Base-by-base conservation (phyloP, 2,113 vertebrate species). In the Brachyistius frenatus region DNA sequence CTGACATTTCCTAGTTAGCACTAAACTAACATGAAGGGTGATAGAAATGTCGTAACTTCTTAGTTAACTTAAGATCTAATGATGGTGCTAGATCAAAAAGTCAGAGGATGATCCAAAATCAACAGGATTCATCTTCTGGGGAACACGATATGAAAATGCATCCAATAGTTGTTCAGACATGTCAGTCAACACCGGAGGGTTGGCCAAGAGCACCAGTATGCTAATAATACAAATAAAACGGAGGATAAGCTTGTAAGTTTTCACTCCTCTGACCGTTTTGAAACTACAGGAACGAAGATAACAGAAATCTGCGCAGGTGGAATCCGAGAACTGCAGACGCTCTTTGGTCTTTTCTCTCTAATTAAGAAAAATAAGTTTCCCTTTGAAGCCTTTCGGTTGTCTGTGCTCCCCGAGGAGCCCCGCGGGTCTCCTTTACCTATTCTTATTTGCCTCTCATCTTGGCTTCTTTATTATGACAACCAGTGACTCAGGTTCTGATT, bases 401-500 rank as follows among this genome's bases (percentile, higher is more conserved):
- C 50, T 36, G 13, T 56, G 4, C 23, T 71, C 63, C 66, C 75
- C 0, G 4, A 56, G 60, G 50, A 72, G 56, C 16, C 44, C 63
- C 68, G 61, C 15, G 1, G 60, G 74, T 68, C 15, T 5, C 76
- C 23, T 60, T 73, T 68, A 73, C 70, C 58, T 76, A 50, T 54
- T 72, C 68, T 63, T 74, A 13, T 81, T 68, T 70, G 7, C 30
- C 61, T 83, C 44, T 67, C 13, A 4, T 81, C 74, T 69, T 76
- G 50, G 72, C 72, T 70, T 56, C 41, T 85, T 72, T 70, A 54
- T 73, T 76, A 53, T 83, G 81, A 85, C 79, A 78, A 33, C 54
- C 39, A 70, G 52, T 78, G 85, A 88, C 75, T 86, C 54, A 32
- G 49, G 65, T 64, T 80, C 39, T 82, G 67, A 81, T 44, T 87